Conservation (phyloP, 2,888 invertebrate genomes). For the Epistrophe eligans region DNA sequence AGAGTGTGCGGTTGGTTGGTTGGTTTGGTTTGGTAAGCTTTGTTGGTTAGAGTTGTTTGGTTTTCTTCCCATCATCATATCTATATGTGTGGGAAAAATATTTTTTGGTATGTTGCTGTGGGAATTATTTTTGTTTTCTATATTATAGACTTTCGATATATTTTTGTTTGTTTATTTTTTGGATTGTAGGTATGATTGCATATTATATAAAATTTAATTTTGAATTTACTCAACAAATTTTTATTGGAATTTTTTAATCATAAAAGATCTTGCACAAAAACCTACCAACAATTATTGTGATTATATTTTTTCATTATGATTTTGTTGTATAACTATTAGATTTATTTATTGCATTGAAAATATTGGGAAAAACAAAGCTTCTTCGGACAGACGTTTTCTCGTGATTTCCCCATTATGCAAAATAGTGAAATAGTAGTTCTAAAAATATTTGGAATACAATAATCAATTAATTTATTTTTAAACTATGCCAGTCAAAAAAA, state of each 20-base stretch:
- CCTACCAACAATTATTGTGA: slow-evolving; percentile 5
- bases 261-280: neutral
- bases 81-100: slow-evolving; percentile 52
- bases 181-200: neutral
- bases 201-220: slow-evolving; percentile 15
- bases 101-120: slow-evolving; percentile 7
- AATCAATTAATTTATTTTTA: too few relatives aligned
- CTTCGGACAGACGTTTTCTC: too few relatives aligned
- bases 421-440: too few relatives aligned
- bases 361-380: too few relatives aligned
- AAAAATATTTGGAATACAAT: too few relatives aligned
- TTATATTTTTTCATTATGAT: neutral
- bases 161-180: neutral
- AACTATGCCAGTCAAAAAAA: too few relatives aligned
- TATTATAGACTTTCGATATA: slow-evolving; percentile 14
- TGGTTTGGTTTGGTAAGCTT: neutral
- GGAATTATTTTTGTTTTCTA: neutral
- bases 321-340: neutral
- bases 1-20: slow-evolving; percentile 28
- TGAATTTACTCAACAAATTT: neutral
- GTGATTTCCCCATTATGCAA: too few relatives aligned
- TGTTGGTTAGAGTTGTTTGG: slow-evolving; percentile 5
- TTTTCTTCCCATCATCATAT: neutral
- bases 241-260: slow-evolving; percentile 18
- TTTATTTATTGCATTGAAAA: too few relatives aligned